Evolutionary conservation across 92 coral and sea anemone genomes (phyloP), one percentile per base, ranked within the genome.

Genomic region (Scolanthus callimorphus): DNA sequence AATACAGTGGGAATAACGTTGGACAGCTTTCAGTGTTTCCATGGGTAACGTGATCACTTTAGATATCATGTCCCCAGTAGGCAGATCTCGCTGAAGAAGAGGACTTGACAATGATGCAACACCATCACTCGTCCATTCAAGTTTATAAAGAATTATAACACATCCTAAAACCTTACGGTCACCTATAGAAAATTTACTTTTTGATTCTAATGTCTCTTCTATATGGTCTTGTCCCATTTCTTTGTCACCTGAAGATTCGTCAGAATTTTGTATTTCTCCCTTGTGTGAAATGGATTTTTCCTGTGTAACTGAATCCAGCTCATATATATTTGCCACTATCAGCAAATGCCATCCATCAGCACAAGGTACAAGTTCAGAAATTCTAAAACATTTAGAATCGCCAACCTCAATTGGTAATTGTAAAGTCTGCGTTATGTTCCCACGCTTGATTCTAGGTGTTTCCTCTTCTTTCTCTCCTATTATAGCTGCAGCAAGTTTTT

Each of bases 321-420:
- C 41, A 15, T 6, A 34, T 6, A 34, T 15, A 47, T 68, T 63
- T 57, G 77, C 62, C 66, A 76, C 66, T 28, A 80, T 80, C 41
- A 92, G 74, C 27, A 92, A 60, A 61, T 84, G 81, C 12, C 75
- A 66, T 22, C 96, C 96, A 78, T 88, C 88, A 20, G 83, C 57
- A 47, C 83, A 92, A 0, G 98, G 94, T n/a, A 92, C 71, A 46
- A 92, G 69, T 25, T 88, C 76, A n/a, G 83, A 57, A 13, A 92
- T 82, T 27, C 56, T 65, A 25, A 77, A 69, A 28, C 27, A 21
- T 25, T 51, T 31, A 0, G 19, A 56, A 17, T 10, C 59, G 3
- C 60, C 52, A 13, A 53, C 60, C 53, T 62, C 60, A 17, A 62
- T 63, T 31, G 91, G 76, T 30, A 88, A 56, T 17, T 50, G 74